Percentiles rank a stretch among this genome's conserved stretches.
Evolutionary conservation across 2,888 invertebrate species (phyloP).

Genomic region (Xestia ashworthii): DNA sequence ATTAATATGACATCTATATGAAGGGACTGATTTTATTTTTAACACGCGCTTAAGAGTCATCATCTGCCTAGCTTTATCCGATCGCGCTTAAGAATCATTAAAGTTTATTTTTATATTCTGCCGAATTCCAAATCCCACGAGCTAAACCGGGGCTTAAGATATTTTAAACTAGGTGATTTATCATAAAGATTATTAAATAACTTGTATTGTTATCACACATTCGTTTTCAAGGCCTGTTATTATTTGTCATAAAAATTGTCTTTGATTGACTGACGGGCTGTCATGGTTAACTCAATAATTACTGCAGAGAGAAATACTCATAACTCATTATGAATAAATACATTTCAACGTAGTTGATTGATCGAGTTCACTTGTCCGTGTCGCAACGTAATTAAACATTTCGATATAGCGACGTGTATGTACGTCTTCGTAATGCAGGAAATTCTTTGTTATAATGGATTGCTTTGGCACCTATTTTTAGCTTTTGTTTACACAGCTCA

Average conservation of each 20-base stretch:
- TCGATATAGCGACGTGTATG: conserved; percentile 34
- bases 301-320: conserved; percentile 50
- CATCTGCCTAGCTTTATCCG: no score
- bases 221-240: conserved; percentile 31
- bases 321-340: conserved; percentile 39
- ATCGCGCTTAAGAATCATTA: background rate
- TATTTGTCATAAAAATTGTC: conserved; percentile 23
- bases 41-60: background rate
- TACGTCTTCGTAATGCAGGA: conserved; percentile 41
- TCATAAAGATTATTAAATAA: conserved; percentile 25
- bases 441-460: conserved; percentile 54
- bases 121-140: conserved; percentile 27
- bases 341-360: conserved; percentile 51
- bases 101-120: conserved; percentile 48
- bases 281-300: conserved; percentile 46
- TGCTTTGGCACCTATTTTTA: conserved; percentile 48
- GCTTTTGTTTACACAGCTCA: conserved; percentile 45
- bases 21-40: conserved; percentile 35
- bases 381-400: conserved; percentile 58
- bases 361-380: conserved; percentile 55
- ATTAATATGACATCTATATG: background rate
- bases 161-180: conserved; percentile 33
- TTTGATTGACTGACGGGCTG: conserved; percentile 34
- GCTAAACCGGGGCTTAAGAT: conserved; percentile 23
- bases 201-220: conserved; percentile 10